phyloP scores from a whole-genome alignment of 2,797 vertebrate genomes.

The Centroberyx gerrardi region DNA sequence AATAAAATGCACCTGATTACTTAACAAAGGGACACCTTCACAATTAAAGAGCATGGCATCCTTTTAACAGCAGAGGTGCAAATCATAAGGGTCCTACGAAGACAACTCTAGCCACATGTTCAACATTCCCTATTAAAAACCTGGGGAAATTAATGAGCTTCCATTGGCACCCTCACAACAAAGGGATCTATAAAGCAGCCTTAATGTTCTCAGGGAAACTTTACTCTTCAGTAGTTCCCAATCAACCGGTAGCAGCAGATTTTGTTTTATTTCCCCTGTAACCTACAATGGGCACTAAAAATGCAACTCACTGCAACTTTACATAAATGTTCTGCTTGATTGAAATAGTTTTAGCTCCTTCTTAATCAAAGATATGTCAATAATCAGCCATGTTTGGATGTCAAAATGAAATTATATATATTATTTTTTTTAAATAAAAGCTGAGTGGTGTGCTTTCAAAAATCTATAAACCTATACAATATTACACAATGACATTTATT shows the following conservation, averaged over 20 bases:
- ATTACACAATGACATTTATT: slow-evolving; percentile 35
- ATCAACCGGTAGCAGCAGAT: slow-evolving; percentile 84
- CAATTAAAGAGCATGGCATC: slow-evolving; percentile 82
- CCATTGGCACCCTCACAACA: slow-evolving; percentile 86
- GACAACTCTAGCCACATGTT: slow-evolving; percentile 86
- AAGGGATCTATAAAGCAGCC: slow-evolving; percentile 86
- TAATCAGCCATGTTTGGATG: slow-evolving; percentile 68
- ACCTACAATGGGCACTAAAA: slow-evolving; percentile 76
- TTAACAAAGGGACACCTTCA: slow-evolving; percentile 79
- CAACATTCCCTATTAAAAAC: slow-evolving; percentile 84
- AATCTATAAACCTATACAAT: slow-evolving; percentile 66
- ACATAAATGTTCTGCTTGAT: slow-evolving; percentile 76
- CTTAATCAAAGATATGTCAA: slow-evolving; percentile 71
- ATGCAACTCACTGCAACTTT: slow-evolving; percentile 74
- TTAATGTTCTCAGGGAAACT: slow-evolving; percentile 84
- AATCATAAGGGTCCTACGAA: slow-evolving; percentile 81
- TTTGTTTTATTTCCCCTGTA: slow-evolving; percentile 85
- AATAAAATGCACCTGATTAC: slow-evolving; percentile 63
- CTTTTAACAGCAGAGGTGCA: slow-evolving; percentile 83
- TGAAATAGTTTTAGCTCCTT: slow-evolving; percentile 66
- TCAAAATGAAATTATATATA: slow-evolving; percentile 63
- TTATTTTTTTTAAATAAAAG: slow-evolving; percentile 50
- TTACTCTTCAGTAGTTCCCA: slow-evolving; percentile 86
- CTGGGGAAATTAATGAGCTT: slow-evolving; percentile 86
- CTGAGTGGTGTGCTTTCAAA: slow-evolving; percentile 52